phyloP scores from a whole-genome alignment of 2,113 vertebrate species.

The Nothoprocta perdicaria region DNA sequence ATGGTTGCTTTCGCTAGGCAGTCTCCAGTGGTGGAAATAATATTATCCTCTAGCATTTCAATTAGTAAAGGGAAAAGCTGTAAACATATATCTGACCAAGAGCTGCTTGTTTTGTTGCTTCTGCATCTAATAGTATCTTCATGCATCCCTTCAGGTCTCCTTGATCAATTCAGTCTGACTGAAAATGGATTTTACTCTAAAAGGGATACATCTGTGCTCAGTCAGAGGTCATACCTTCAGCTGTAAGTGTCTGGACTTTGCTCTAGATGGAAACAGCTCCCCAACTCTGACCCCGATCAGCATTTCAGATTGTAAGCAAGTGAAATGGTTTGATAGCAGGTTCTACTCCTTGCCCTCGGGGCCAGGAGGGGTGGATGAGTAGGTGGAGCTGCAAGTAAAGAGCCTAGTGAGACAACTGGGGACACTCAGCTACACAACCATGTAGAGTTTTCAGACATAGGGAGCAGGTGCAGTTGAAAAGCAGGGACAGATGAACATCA shows the following conservation, averaged over 20 bases:
- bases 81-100: background rate
- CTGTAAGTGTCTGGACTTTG: background rate
- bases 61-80: background rate
- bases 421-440: background rate
- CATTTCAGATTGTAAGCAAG: background rate
- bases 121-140: background rate
- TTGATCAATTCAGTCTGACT: background rate
- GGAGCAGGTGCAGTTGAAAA: background rate
- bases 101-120: background rate
- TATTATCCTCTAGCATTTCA: background rate
- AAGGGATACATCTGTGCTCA: background rate
- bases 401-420: background rate
- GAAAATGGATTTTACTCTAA: background rate
- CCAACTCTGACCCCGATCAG: background rate
- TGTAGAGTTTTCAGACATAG: background rate
- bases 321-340: accelerated
- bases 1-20: background rate
- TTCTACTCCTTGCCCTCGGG: background rate
- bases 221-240: background rate
- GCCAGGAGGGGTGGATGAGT: background rate
- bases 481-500: background rate
- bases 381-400: background rate
- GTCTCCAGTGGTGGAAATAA: background rate
- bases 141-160: background rate
- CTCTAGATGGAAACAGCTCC: background rate